Base-by-base conservation (phyloP, 2,888 invertebrate species). In the Cosmopolites sordidus region DNA sequence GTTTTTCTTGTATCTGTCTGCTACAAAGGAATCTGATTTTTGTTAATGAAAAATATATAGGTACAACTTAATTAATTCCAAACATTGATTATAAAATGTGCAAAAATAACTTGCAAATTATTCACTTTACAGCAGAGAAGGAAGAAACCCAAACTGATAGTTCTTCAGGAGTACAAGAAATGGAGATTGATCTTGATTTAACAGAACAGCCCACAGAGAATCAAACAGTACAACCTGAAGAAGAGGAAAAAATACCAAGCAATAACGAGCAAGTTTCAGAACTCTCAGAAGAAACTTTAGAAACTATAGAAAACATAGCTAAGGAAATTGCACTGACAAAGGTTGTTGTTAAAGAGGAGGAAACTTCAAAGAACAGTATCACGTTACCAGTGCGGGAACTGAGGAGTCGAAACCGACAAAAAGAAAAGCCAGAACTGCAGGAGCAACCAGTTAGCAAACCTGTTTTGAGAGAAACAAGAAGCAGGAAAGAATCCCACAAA, bases 261-360 rank as follows among this genome's bases (percentile, higher is more conserved):
- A 9, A 4, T 3, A 11, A 33, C 8, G 33, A 33, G 3, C 33
- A 11, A 40, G 4, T 16, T 11, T 14, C 4, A 27, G 27, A 45
- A 40, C 18, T 12, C 15, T 12, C 15, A 1, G 45, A 41, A 14
- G 45, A 51, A 16, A 40, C 45, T 0, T 17, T 51, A 11, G 57
- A 57, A 37, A 53, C 57, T 2, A 57, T 57, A 38, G 57, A 57
- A 18, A 53, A 57, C 38, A 57, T 57, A 8, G 57, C 57, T 3
- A 50, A 50, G 14, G 57, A 57, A 41, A 53, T 57, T 33, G 48
- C 51, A 16, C 48, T 22, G 16, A 51, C 45, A 14, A 51, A 54
- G 51, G 29, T 18, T 61, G 65, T 41, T 71, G 74, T 56, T 61
- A 65, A 56, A 68, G 29, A 15, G 9, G 47, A 43, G 8, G 37